Base-by-base conservation (phyloP, 2,113 vertebrate species). In the Ailurus styani region DNA sequence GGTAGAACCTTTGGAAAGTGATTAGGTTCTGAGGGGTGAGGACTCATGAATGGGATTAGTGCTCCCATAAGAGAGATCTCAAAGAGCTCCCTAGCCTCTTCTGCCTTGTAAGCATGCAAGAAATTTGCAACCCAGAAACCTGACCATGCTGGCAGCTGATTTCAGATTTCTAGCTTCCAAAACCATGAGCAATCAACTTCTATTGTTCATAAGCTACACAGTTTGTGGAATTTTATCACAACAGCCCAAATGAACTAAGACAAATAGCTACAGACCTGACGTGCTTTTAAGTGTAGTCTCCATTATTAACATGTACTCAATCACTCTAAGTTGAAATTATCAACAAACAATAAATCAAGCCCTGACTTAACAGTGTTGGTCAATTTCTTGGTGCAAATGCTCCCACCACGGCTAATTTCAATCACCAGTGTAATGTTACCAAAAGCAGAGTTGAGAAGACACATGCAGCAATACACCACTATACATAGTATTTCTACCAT, bases 291-390 rank as follows among this genome's bases (percentile, higher is more conserved):
- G 21, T 17, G 55, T 86, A 70, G 21, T 72, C 13, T 47, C 8
- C 25, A 72, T 86, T 29, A 73, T 42, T 93, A 62, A 60, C 12
- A 87, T 83, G 75, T 90, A 55, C 45, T 90, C 15, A 77, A 77
- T 45, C 84, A 52, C 10, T 34, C 87, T 79, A 86, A 40, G 11
- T 64, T 68, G 14, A 79, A 92, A 75, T 50, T 90, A 89, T 50
- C 21, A 95, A 73, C 9, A 54, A 87, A 68, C 15, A 90, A 79
- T 85, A 89, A 73, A 79, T 70, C 18, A 89, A 89, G 29, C 2
- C 42, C 11, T n/a, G 21, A 64, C 47, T 50, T 73, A 91, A 91
- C 1, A 86, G 42, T 23, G 1, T 64, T 84, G 83, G 7, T 8
- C 52, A 91, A 62, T 60, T 77, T 85, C 25, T 55, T 86, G 10